Evolutionary conservation across 2,888 invertebrate species (phyloP).

Genomic region (Theretra japonica): DNA sequence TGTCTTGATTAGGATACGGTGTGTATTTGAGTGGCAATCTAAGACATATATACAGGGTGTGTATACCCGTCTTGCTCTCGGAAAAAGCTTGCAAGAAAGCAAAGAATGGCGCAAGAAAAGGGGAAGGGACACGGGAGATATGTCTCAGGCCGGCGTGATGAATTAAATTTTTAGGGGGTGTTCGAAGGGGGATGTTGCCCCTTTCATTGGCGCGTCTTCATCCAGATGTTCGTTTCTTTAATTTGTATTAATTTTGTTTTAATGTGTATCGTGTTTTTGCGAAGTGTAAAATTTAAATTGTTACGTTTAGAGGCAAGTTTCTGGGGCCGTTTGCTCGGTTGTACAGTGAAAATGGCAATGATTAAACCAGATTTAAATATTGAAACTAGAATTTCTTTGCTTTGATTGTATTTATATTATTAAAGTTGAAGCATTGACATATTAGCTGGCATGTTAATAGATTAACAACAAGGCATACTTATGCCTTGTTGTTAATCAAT

Average conservation of each 20-base stretch:
- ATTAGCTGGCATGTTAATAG: too few relatives aligned
- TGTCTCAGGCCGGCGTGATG: slow-evolving; percentile 82
- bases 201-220: slow-evolving; percentile 78
- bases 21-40: slow-evolving; percentile 36
- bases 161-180: slow-evolving; percentile 85
- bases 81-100: slow-evolving; percentile 84
- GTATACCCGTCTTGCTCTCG: slow-evolving; percentile 64
- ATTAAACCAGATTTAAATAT: too few relatives aligned
- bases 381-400: too few relatives aligned
- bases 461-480: too few relatives aligned
- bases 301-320: neutral
- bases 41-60: slow-evolving; percentile 58
- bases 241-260: slow-evolving; percentile 78
- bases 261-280: slow-evolving; percentile 48
- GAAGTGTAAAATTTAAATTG: slow-evolving; percentile 10
- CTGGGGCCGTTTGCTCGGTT: neutral
- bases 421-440: too few relatives aligned
- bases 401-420: too few relatives aligned
- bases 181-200: slow-evolving; percentile 69
- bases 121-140: slow-evolving; percentile 81
- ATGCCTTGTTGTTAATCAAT: too few relatives aligned
- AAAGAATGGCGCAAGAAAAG: slow-evolving; percentile 81
- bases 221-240: slow-evolving; percentile 76
- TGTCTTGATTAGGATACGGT: neutral
- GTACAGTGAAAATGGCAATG: neutral